Base-by-base conservation (phyloP, 2,113 vertebrate genomes). In the Phalacrocorax pelagicus region DNA sequence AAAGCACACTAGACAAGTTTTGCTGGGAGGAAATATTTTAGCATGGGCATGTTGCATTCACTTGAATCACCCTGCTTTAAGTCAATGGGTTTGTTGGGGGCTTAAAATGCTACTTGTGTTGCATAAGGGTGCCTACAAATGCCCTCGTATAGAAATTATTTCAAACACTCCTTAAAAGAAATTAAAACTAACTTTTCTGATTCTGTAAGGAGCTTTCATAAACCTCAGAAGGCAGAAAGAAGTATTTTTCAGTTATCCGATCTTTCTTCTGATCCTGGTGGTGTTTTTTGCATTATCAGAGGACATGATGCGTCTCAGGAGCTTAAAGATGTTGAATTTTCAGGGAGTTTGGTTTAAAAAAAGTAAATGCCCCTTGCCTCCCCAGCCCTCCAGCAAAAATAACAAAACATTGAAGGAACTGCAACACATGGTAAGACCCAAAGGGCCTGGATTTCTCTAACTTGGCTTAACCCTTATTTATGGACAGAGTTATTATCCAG, bases 31-130 rank as follows among this genome's bases (percentile, higher is more conserved):
- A 29, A 81, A 47, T 58, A 34, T 34, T 80, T 42, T 38, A 38
- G 10, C 9, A 7, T 11, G 23, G 21, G 13, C 27, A 20, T 8
- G 18, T n/a, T 63, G 27, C 32, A 67, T 52, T 73, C 29, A 23
- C 32, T 52, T 32, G 40, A 85, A 63, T 59, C 1, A 0, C 18
- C 15, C n/a, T 72, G 22, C 27, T 91, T 71, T 62, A 57, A 82
- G 51, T 15, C 32, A n/a, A 0, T 10, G 16, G 15, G 10, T 20
- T 51, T 77, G 9, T 10, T 62, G 20, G 3, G 19, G 13, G 3
- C 5, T 62, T 90, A 46, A 92, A 91, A 9, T 47, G 19, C 42
- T 55, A 7, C 26, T 80, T 85, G 21, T 44, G 88, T 85, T 90
- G 79, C 81, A 34, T 51, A 71, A 75, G 18, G 36, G 15, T 51